Conservation (phyloP, 2,113 vertebrate genomes). For the Halichoerus grypus region DNA sequence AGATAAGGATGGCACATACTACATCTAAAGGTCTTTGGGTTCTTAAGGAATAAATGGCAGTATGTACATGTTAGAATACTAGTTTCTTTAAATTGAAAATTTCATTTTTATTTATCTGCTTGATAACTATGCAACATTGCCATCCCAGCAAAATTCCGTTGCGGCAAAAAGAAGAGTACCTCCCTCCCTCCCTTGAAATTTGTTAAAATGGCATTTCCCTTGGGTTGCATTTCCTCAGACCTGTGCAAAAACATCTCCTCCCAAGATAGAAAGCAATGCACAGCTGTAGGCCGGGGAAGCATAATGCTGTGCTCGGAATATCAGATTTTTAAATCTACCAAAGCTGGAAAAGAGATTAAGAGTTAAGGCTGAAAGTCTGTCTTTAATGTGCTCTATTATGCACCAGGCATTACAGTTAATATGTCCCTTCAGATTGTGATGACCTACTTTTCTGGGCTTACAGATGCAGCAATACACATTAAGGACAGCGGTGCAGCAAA, state of each 20-base stretch:
- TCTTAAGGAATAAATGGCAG: constrained; percentile 43
- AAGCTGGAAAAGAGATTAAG: constrained; percentile 75
- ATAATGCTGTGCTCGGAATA: constrained; percentile 64
- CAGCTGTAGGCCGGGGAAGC: constrained; percentile 66
- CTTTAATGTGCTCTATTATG: constrained; percentile 71
- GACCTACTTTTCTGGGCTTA: constrained; percentile 73
- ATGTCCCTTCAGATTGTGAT: constrained; percentile 77
- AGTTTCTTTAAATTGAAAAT: constrained; percentile 12
- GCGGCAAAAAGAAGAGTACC: constrained; percentile 42
- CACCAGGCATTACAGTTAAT: constrained; percentile 69
- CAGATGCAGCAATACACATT: neutral
- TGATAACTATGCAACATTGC: constrained; percentile 43
- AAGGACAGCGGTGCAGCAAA: constrained; percentile 9
- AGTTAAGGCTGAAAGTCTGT: constrained; percentile 72
- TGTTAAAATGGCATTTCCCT: constrained; percentile 77
- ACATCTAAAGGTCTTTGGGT: neutral
- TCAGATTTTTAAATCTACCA: constrained; percentile 74
- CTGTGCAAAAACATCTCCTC: constrained; percentile 69
- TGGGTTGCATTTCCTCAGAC: constrained; percentile 74
- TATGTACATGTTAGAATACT: neutral
- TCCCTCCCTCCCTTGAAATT: constrained; percentile 43
- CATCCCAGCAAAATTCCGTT: constrained; percentile 51
- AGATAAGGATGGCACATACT: neutral
- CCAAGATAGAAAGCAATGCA: constrained; percentile 72
- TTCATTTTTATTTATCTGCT: constrained; percentile 15